Percentiles rank a stretch among this genome's conserved stretches.
These are phyloP conservation scores for Coenobita brevimanus DNA, from an alignment of 1,140 invertebrate genomes.

Conservation along the genomic window DNA sequence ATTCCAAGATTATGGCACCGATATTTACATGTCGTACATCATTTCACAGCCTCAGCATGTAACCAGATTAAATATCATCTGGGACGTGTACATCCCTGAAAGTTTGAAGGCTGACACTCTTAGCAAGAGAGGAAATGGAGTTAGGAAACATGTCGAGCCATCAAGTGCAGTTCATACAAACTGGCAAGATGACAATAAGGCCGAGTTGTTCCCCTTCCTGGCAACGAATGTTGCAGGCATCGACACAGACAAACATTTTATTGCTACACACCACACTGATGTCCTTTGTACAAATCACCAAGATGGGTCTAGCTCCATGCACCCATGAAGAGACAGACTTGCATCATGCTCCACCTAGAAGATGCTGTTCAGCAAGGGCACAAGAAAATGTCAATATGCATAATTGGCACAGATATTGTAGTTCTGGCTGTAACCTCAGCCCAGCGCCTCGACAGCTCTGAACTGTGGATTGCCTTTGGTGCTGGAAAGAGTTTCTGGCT, in stretches of 20 bases:
- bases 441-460: constrained; percentile 2
- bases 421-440: constrained; percentile 40
- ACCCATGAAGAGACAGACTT: not conserved
- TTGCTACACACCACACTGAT: not conserved
- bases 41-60: constrained; percentile 42
- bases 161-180: constrained; percentile 26
- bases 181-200: constrained; percentile 45
- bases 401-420: constrained; percentile 13
- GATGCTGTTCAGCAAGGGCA: not conserved
- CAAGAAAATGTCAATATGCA: constrained; percentile 20
- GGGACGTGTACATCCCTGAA: constrained; percentile 20
- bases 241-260: constrained; percentile 35
- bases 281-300: not conserved
- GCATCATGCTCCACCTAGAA: not conserved
- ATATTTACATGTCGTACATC: constrained; percentile 16
- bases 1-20: not conserved
- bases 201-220: constrained; percentile 29
- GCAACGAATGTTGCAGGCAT: not conserved
- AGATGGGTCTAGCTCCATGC: not conserved
- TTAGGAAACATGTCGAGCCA: constrained; percentile 36
- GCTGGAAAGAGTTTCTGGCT: constrained; percentile 37
- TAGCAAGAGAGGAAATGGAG: constrained; percentile 33
- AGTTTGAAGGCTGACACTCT: constrained; percentile 34
- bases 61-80: constrained; percentile 18
- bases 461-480: constrained; percentile 50